Base-by-base conservation (phyloP, 2,797 vertebrate genomes). In the Amphiprion clarkii region DNA sequence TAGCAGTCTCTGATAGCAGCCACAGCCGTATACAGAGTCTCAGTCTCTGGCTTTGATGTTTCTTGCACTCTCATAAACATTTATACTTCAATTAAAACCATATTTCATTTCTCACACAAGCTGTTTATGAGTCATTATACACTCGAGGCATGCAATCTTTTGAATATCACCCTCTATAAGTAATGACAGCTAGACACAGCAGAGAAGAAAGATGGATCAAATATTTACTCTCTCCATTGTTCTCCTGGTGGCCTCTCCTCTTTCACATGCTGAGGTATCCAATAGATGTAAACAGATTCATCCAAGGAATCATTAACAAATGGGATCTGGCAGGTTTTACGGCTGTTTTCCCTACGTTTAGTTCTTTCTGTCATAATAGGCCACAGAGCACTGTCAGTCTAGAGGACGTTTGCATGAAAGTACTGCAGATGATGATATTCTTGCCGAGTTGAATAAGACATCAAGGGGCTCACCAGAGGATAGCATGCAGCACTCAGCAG, bases 211-310 rank as follows among this genome's bases (percentile, higher is more conserved):
- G 89, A 90, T 77, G 68, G 87, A 80, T 87, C 89, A 94, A 95
- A 95, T 95, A 94, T 95, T 95, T 95, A 94, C 89, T 88, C 79
- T 79, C 46, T 12, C 83, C 86, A 95, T 95, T 95, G 93, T 94
- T 94, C 85, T 90, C 67, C 5, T 16, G 56, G 81, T 90, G 83
- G 82, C 76, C 79, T 87, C 67, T 82, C 82, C 76, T 76, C 67
- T 63, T 85, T 89, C 88, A 73, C 88, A 83, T 82, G 68, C 81
- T 58, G 87, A 82, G 80, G 63, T 78, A 80, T 85, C 82, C 78
- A 70, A 71, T 46, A 68, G 66, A 83, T 68, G 79, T 85, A 92
- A 91, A 92, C 84, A 88, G 70, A 80, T 78, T 82, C 77, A 80
- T 78, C 67, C 42, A 73, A 86, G 23, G 76, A 90, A 88, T 91